Percentiles rank a stretch among this genome's conserved stretches.
Conservation (phyloP, 2,113 vertebrate genomes). For the Ariopsis seemanni region DNA sequence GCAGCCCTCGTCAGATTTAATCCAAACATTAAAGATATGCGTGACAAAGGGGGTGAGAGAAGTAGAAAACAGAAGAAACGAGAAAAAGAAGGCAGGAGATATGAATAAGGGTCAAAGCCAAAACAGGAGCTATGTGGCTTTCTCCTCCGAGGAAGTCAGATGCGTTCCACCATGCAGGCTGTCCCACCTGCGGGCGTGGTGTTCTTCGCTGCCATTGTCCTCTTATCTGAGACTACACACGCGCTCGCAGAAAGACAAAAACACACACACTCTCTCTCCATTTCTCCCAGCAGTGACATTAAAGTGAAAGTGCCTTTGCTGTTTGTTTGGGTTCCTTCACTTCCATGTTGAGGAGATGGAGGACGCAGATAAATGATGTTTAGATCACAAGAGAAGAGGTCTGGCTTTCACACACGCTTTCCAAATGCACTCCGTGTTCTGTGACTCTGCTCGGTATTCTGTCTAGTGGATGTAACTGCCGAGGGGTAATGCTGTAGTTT, state of each 20-base stretch:
- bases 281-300: constrained; percentile 61
- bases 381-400: constrained; percentile 56
- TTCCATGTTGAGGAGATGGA: constrained; percentile 66
- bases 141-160: constrained; percentile 70
- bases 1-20: constrained; percentile 22
- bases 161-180: constrained; percentile 62
- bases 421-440: not conserved
- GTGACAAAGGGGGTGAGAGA: constrained; percentile 10
- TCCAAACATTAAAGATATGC: constrained; percentile 42
- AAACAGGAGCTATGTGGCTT: constrained; percentile 68
- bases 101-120: constrained; percentile 62
- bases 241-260: not conserved
- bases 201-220: constrained; percentile 67
- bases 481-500: not conserved
- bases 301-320: constrained; percentile 73
- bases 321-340: constrained; percentile 66
- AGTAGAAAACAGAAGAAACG: constrained; percentile 16
- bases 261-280: not conserved
- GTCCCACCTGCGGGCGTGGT: constrained; percentile 68
- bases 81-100: constrained; percentile 33
- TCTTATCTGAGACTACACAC: constrained; percentile 60
- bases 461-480: not conserved
- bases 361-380: constrained; percentile 68
- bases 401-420: not conserved
- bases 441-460: not conserved